Evolutionary conservation across 2,797 vertebrate species (phyloP).

Genomic region (Fistularia tabacaria): DNA sequence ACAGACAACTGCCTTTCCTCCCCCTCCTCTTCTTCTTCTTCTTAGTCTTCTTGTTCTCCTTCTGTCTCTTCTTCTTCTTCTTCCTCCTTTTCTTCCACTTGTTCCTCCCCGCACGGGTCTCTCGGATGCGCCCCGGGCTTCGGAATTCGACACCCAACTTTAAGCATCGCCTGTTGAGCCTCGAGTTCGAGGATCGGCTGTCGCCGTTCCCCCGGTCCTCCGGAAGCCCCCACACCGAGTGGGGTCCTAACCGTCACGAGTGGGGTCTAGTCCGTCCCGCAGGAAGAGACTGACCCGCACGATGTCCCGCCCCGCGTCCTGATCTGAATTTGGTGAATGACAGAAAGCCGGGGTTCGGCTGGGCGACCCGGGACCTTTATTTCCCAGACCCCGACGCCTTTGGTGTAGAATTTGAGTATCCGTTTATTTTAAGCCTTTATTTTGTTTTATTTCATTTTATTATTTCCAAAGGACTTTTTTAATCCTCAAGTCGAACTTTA

Average conservation of each 20-base stretch:
- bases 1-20: not conserved
- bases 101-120: not conserved
- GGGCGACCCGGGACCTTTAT: slow-evolving; percentile 3
- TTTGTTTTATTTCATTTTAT: not conserved
- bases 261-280: not conserved
- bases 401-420: slow-evolving; percentile 10
- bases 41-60: slow-evolving; percentile 13
- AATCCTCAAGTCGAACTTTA: slow-evolving; percentile 27
- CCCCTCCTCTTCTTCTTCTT: slow-evolving; percentile 14
- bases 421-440: slow-evolving; percentile 2
- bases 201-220: too few relatives aligned
- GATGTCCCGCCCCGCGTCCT: slow-evolving; percentile 13
- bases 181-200: too few relatives aligned
- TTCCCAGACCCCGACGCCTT: slow-evolving; percentile 10
- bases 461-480: slow-evolving; percentile 15
- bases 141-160: slow-evolving; percentile 41
- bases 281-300: not conserved
- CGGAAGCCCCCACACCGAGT: too few relatives aligned
- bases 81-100: not conserved
- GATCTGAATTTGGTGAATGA: slow-evolving; percentile 4
- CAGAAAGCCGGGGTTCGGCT: slow-evolving; percentile 26
- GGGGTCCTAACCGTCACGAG: not conserved
- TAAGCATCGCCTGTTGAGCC: slow-evolving; percentile 35
- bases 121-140: slow-evolving; percentile 24
- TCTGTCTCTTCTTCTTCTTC: slow-evolving; percentile 12